phyloP scores from a whole-genome alignment of 1,140 invertebrate genomes.

The Himalopsyche phryganea region DNA sequence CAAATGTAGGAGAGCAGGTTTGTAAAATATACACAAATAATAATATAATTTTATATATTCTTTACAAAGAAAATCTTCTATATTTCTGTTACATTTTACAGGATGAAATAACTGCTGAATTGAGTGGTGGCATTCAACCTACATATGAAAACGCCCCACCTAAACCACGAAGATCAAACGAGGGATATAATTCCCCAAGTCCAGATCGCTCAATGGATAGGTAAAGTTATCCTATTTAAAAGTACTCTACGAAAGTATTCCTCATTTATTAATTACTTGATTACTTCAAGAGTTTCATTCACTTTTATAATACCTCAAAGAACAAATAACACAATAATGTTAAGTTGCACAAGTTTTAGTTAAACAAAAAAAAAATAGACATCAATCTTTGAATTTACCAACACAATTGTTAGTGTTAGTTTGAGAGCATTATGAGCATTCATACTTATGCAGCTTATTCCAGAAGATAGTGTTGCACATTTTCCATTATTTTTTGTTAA shows the following conservation, averaged over 20 bases:
- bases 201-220: constrained; percentile 54
- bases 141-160: constrained; percentile 87
- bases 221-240: constrained; percentile 30
- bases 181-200: constrained; percentile 69
- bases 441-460: neutral
- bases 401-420: too few relatives aligned
- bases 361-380: too few relatives aligned
- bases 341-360: too few relatives aligned
- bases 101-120: constrained; percentile 41
- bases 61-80: neutral
- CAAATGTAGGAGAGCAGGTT: constrained; percentile 18
- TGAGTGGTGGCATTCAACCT: constrained; percentile 56
- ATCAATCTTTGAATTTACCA: too few relatives aligned
- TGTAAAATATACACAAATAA: neutral
- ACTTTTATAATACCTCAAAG: too few relatives aligned
- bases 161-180: constrained; percentile 73
- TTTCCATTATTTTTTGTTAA: too few relatives aligned
- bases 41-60: neutral
- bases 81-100: constrained; percentile 5
- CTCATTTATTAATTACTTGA: too few relatives aligned
- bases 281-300: too few relatives aligned
- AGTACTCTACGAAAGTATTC: too few relatives aligned
- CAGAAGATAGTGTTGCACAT: too few relatives aligned
- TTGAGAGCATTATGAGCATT: too few relatives aligned
- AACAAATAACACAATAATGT: too few relatives aligned